Evolutionary conservation across 2,888 invertebrate genomes (phyloP).

Genomic region (Eupithecia inturbata): DNA sequence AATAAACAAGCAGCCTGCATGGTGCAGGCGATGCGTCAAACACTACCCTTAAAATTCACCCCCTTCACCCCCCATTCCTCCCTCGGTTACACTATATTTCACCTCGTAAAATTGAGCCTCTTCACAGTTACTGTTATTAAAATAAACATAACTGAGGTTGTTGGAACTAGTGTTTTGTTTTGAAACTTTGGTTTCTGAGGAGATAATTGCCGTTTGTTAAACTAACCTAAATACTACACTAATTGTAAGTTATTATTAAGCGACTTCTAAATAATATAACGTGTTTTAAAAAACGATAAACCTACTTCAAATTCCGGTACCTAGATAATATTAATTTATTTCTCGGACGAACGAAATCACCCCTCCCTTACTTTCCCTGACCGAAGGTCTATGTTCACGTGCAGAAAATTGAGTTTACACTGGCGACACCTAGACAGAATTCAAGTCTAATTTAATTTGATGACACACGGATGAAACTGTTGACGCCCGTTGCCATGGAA

Average conservation of each 20-base stretch:
- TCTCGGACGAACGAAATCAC: too few species aligned
- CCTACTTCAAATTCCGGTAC: too few species aligned
- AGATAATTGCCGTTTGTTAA: neutral
- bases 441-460: too few species aligned
- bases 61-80: conserved; percentile 10
- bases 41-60: conserved; percentile 34
- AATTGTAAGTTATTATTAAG: neutral
- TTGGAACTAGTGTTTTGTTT: neutral
- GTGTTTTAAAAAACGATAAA: too few species aligned
- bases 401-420: too few species aligned
- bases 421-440: too few species aligned
- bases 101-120: conserved; percentile 18
- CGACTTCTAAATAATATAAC: too few species aligned
- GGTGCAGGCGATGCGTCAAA: conserved; percentile 38
- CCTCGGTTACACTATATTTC: neutral
- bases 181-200: neutral
- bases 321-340: too few species aligned
- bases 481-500: too few species aligned
- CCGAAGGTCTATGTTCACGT: too few species aligned
- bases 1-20: conserved; percentile 42
- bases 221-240: neutral
- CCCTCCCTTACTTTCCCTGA: too few species aligned
- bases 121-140: neutral
- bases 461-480: too few species aligned
- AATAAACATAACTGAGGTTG: neutral